Percentiles rank a stretch among this genome's conserved stretches.
Evolutionary conservation across 30 jellyfish, hydroid and myxozoan genomes (phyloP).

Genomic region (Cassiopea andromeda): DNA sequence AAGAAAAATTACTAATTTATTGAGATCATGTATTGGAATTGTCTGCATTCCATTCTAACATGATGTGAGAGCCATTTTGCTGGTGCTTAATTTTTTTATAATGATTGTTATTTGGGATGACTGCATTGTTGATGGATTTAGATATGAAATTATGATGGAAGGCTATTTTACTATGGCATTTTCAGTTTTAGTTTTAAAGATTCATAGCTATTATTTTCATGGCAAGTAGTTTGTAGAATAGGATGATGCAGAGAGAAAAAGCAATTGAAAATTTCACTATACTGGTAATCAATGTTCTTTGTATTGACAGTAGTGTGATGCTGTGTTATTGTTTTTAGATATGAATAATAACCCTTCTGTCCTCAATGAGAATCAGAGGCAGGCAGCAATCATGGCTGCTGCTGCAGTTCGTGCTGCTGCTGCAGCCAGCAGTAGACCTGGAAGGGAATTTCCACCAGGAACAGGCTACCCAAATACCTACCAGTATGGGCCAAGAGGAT

Average conservation of each 20-base stretch:
- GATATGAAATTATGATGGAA: no score
- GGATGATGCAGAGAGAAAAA: no score
- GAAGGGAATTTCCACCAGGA: conserved; percentile 77
- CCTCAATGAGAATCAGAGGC: conserved; percentile 63
- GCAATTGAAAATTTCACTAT: no score
- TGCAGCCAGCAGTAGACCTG: conserved; percentile 88
- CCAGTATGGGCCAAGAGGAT: conserved; percentile 74
- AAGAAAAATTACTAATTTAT: no score
- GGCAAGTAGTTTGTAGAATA: no score
- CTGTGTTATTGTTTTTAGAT: not conserved
- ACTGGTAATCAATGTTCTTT: no score
- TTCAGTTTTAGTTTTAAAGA: no score
- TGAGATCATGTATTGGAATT: no score
- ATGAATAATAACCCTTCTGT: conserved; percentile 8
- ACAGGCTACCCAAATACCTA: conserved; percentile 68
- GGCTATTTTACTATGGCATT: no score
- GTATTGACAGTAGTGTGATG: no score
- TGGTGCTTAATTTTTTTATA: not conserved
- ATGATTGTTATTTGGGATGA: not conserved
- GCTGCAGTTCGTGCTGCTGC: conserved; percentile 98
- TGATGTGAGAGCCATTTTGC: not conserved
- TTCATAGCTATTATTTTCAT: no score
- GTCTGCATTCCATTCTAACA: no score
- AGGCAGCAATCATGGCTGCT: conserved; percentile 97
- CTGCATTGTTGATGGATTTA: not conserved